Conservation (phyloP, 2,113 vertebrate genomes). For the Dasyprocta punctata region DNA sequence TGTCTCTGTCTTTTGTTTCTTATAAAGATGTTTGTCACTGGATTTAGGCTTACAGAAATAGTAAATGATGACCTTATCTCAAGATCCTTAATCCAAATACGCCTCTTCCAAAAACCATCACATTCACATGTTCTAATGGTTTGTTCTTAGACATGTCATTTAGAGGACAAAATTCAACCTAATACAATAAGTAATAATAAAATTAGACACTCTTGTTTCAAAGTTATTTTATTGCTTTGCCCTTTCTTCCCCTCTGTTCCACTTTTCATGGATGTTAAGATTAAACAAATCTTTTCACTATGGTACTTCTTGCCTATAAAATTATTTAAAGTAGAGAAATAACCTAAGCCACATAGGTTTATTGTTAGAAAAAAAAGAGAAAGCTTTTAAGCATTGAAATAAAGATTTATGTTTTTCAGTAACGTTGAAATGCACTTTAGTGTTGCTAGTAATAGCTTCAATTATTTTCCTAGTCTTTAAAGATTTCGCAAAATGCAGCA, state of each 20-base stretch:
- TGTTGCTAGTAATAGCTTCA: slow-evolving; percentile 60
- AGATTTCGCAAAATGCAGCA: slow-evolving; percentile 58
- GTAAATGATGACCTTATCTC: background rate
- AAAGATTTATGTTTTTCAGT: slow-evolving; percentile 66
- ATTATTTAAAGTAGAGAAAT: background rate
- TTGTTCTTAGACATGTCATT: background rate
- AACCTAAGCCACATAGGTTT: slow-evolving; percentile 23
- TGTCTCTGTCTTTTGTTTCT: background rate
- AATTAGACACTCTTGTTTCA: background rate
- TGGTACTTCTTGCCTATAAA: slow-evolving; percentile 27
- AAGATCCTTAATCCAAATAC: background rate
- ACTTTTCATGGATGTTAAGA: background rate
- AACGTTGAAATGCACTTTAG: slow-evolving; percentile 58
- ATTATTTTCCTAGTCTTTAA: slow-evolving; percentile 74
- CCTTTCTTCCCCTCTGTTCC: background rate
- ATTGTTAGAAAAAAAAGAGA: background rate
- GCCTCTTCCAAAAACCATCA: background rate
- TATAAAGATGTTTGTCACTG: background rate
- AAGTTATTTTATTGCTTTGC: background rate
- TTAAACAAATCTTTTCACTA: background rate
- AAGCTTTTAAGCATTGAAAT: slow-evolving; percentile 66
- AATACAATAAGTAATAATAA: background rate
- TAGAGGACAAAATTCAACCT: background rate
- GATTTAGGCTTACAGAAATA: background rate
- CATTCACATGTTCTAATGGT: background rate